Conservation (phyloP, 1,140 invertebrate genomes). For the Phortica variegata region DNA sequence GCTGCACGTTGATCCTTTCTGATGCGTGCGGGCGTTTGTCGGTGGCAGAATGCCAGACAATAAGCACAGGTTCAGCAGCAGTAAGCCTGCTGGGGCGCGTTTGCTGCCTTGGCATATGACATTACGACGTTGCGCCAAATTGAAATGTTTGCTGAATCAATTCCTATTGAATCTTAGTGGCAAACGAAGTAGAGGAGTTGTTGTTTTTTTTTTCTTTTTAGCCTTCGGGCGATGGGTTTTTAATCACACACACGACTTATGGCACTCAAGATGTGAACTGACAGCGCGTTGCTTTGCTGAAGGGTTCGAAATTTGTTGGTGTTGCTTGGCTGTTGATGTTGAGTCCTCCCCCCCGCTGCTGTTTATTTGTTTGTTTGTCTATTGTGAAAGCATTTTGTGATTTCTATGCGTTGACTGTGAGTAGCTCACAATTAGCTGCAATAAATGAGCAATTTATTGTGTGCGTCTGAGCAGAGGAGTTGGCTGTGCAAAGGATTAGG, state of each 20-base stretch:
- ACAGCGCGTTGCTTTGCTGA: slow-evolving; percentile 38
- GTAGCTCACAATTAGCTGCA: slow-evolving; percentile 55
- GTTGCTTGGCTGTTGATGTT: slow-evolving; percentile 7
- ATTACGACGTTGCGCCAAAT: slow-evolving; percentile 41
- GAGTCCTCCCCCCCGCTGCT: slow-evolving; percentile 35
- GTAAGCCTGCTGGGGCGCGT: neutral
- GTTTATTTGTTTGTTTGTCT: slow-evolving; percentile 10
- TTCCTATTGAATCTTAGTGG: neutral
- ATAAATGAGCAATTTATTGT: slow-evolving; percentile 56
- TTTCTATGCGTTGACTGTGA: slow-evolving; percentile 29
- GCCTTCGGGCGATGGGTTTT: slow-evolving; percentile 56
- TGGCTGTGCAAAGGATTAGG: slow-evolving; percentile 22
- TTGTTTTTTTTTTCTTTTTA: slow-evolving; percentile 15
- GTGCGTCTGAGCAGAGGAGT: slow-evolving; percentile 38
- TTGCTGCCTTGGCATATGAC: no score
- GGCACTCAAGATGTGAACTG: slow-evolving; percentile 55
- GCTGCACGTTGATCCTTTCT: slow-evolving; percentile 57
- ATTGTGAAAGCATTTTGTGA: slow-evolving; percentile 48
- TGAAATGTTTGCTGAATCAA: slow-evolving; percentile 50
- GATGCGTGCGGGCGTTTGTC: slow-evolving; percentile 35
- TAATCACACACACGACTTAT: slow-evolving; percentile 58
- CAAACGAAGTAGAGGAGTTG: no score
- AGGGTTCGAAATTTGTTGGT: slow-evolving; percentile 24
- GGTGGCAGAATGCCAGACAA: slow-evolving; percentile 11
- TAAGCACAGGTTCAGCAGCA: slow-evolving; percentile 13